Evolutionary conservation across 1,140 invertebrate genomes (phyloP).

Genomic region (Psilanteris sp.): DNA sequence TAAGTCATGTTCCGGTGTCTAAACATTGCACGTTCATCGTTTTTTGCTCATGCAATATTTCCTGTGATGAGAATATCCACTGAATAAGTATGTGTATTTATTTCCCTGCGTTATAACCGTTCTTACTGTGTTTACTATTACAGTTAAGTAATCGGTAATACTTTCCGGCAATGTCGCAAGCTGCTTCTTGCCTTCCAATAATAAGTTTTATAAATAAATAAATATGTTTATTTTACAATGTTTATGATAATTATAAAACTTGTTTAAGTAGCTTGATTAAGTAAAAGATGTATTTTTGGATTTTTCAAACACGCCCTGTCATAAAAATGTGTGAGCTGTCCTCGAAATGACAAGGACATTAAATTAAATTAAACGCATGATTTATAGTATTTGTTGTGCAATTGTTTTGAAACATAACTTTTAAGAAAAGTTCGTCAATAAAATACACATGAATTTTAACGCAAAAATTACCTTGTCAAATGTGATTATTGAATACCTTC

Average conservation of each 20-base stretch:
- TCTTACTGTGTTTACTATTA: constrained; percentile 33
- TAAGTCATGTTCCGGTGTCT: constrained; percentile 48
- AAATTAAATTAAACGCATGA: constrained; percentile 23
- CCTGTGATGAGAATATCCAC: constrained; percentile 38
- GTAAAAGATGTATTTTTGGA: neutral
- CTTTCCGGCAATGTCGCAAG: constrained; percentile 38
- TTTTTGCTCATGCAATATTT: constrained; percentile 52
- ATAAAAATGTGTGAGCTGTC: too few relatives aligned
- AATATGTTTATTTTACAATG: neutral
- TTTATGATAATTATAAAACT: constrained; percentile 7
- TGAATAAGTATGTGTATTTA: constrained; percentile 29
- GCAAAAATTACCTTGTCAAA: constrained; percentile 56
- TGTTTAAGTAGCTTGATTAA: neutral
- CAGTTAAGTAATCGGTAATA: constrained; percentile 56
- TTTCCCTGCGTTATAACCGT: constrained; percentile 43
- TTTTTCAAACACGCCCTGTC: too few relatives aligned
- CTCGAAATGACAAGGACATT: constrained; percentile 27
- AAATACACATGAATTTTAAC: constrained; percentile 2
- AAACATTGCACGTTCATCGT: constrained; percentile 37
- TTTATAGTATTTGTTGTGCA: constrained; percentile 20
- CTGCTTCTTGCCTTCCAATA: constrained; percentile 4
- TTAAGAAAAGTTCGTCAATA: constrained; percentile 29
- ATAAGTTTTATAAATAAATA: neutral
- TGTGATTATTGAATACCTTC: constrained; percentile 20
- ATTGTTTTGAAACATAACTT: constrained; percentile 7